These are phyloP conservation scores for Sturnus vulgaris DNA, from an alignment of 2,113 vertebrate species.

Conservation along the genomic window DNA sequence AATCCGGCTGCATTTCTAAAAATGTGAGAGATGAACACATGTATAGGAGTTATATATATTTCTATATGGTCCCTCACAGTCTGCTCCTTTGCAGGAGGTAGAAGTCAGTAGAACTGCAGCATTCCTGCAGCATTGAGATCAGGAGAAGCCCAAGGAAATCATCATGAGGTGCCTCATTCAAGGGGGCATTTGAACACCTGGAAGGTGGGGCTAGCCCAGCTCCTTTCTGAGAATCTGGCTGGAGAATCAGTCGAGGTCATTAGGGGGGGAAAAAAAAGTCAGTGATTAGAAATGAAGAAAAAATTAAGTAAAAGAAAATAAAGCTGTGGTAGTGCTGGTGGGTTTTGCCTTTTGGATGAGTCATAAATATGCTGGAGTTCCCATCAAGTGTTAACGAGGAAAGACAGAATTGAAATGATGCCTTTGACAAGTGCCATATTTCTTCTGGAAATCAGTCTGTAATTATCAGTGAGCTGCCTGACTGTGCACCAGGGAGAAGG, in stretches of 20 bases:
- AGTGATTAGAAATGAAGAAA: neutral
- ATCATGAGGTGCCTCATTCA: neutral
- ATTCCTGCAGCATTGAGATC: neutral
- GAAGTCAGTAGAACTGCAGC: neutral
- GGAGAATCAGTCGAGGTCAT: neutral
- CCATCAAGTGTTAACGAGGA: neutral
- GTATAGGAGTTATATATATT: neutral
- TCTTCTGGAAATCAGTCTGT: constrained; percentile 19
- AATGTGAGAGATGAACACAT: neutral
- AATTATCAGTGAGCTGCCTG: constrained; percentile 15
- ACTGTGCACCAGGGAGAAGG: neutral
- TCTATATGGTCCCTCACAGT: neutral
- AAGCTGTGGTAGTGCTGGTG: neutral
- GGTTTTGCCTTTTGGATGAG: neutral
- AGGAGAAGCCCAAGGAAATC: neutral
- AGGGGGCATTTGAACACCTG: neutral
- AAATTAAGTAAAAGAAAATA: neutral
- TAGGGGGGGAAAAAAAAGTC: no score
- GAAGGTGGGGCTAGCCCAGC: neutral
- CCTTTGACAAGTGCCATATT: constrained; percentile 36
- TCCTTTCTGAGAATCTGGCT: neutral
- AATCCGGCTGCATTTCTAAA: neutral
- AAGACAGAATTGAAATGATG: constrained; percentile 14
- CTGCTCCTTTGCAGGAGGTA: neutral
- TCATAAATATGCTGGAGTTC: neutral